Percentiles rank a stretch among this genome's conserved stretches.
phyloP scores from a whole-genome alignment of 1,140 invertebrate species.

The Pachypsylla venusta region DNA sequence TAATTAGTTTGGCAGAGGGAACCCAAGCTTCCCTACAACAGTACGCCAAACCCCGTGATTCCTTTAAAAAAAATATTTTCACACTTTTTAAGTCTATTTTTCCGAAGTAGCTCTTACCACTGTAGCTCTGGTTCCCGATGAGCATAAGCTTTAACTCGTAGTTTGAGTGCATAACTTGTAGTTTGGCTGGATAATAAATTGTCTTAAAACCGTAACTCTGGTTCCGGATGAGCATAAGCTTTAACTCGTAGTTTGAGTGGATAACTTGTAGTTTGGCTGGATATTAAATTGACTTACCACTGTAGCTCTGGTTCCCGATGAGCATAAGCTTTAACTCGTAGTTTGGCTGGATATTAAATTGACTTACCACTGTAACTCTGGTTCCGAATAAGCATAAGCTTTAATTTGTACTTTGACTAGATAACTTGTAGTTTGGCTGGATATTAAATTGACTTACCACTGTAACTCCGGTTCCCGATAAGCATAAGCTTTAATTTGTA shows the following conservation, averaged over 20 bases:
- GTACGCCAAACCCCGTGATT: no score
- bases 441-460: constrained; percentile 46
- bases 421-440: constrained; percentile 64
- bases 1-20: no score
- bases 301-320: constrained; percentile 53
- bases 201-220: constrained; percentile 53
- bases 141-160: constrained; percentile 58
- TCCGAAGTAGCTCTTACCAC: no score
- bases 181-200: no score
- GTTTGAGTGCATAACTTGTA: constrained; percentile 61
- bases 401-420: constrained; percentile 64
- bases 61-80: no score
- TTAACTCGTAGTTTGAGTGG: no score
- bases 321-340: no score
- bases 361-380: constrained; percentile 52
- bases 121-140: constrained; percentile 54
- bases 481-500: constrained; percentile 58
- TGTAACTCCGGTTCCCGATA: constrained; percentile 54
- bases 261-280: no score
- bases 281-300: no score
- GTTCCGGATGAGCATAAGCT: no score
- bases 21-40: no score
- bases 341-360: constrained; percentile 50
- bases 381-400: constrained; percentile 51
- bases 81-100: no score